Percentiles rank a stretch among this genome's conserved stretches.
These are phyloP conservation scores for Steinernema carpocapsae DNA, from an alignment of 2,888 invertebrate genomes.

Conservation along the genomic window DNA sequence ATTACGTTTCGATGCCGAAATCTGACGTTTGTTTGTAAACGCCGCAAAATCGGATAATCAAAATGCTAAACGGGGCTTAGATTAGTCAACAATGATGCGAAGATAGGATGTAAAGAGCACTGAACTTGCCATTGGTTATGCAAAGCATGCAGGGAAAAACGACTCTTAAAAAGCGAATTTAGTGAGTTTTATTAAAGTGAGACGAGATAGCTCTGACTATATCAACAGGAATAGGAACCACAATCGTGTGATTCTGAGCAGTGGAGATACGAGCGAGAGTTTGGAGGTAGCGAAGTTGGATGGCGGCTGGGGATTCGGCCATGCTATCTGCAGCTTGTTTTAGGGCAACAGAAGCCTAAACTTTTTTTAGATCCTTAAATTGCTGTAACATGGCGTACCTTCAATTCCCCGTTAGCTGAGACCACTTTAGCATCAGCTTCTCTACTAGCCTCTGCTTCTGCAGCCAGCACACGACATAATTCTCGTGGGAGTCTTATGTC, in stretches of 20 bases:
- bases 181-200: background rate
- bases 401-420: constrained; percentile 54
- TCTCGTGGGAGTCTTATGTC: constrained; percentile 62
- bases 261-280: constrained; percentile 59
- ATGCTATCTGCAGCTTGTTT: constrained; percentile 58
- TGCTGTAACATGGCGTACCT: constrained; percentile 38
- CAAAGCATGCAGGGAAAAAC: too few species aligned
- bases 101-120: too few species aligned
- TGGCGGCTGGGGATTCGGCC: constrained; percentile 51
- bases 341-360: constrained; percentile 59
- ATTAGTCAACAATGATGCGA: too few species aligned
- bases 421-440: constrained; percentile 62
- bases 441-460: constrained; percentile 63
- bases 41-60: too few species aligned
- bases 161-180: background rate
- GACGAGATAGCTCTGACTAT: background rate
- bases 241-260: constrained; percentile 59
- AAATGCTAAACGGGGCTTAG: too few species aligned
- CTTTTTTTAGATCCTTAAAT: background rate
- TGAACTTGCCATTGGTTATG: too few species aligned
- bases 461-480: constrained; percentile 59
- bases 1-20: too few species aligned
- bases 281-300: constrained; percentile 61
- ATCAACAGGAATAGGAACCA: constrained; percentile 38
- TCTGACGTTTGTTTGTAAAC: too few species aligned